phyloP scores from a whole-genome alignment of 92 coral and sea anemone genomes.

The Umimayanthus chanpuru region DNA sequence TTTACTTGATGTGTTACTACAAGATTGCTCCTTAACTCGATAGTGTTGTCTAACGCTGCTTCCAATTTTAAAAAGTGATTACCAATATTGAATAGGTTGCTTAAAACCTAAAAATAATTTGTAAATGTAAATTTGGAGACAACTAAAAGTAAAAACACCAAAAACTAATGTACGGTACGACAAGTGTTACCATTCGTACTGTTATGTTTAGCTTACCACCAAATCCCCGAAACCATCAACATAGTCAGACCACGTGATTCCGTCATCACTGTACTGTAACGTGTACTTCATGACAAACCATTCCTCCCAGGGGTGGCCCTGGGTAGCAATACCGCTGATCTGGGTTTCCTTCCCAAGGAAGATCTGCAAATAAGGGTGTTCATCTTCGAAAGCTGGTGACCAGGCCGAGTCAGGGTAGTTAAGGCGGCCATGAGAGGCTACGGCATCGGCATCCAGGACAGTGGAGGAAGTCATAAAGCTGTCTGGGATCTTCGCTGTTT shows the following conservation, averaged over 20 bases:
- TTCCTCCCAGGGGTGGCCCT: slow-evolving; percentile 74
- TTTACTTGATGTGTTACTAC: too few relatives aligned
- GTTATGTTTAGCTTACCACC: slow-evolving; percentile 48
- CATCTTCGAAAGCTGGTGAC: slow-evolving; percentile 52
- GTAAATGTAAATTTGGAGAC: too few relatives aligned
- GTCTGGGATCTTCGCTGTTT: slow-evolving; percentile 59
- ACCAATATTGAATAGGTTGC: too few relatives aligned
- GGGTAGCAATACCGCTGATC: slow-evolving; percentile 65
- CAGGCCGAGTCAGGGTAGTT: slow-evolving; percentile 58
- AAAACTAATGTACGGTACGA: too few relatives aligned
- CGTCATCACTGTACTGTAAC: slow-evolving; percentile 60
- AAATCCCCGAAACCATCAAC: slow-evolving; percentile 52
- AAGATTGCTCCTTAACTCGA: too few relatives aligned
- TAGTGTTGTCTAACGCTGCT: too few relatives aligned
- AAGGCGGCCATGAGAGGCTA: slow-evolving; percentile 58
- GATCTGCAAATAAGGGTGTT: slow-evolving; percentile 62
- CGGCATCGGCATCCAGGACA: slow-evolving; percentile 43
- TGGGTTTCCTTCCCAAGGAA: slow-evolving; percentile 68
- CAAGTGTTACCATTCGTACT: too few relatives aligned
- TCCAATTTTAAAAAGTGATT: too few relatives aligned
- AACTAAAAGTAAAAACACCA: too few relatives aligned
- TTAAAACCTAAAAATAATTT: too few relatives aligned
- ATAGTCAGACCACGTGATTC: slow-evolving; percentile 60
- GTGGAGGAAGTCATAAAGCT: slow-evolving; percentile 54
- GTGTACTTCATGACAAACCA: slow-evolving; percentile 61